Conservation (phyloP, 2,113 vertebrate species). For the Bubo bubo region DNA sequence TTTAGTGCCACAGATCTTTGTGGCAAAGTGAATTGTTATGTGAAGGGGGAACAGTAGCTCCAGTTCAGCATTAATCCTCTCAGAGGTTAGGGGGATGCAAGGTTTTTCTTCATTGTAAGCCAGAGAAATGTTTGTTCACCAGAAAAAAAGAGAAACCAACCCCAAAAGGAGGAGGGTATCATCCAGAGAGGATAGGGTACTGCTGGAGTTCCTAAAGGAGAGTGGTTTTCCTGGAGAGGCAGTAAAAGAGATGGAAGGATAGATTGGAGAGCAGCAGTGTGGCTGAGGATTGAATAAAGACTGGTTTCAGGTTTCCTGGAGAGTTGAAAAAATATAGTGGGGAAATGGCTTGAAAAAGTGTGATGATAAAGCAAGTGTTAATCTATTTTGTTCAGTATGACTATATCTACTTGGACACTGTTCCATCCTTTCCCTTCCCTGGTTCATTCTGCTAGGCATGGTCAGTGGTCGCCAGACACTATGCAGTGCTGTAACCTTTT, state of each 20-base stretch:
- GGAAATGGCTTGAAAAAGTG: background rate
- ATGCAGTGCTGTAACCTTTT: background rate
- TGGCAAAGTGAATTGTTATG: background rate
- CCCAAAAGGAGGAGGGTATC: background rate
- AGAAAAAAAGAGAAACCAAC: background rate
- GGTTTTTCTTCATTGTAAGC: background rate
- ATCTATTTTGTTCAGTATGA: background rate
- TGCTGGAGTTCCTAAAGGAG: background rate
- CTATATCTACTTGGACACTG: background rate
- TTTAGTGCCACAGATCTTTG: background rate
- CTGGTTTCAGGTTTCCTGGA: background rate
- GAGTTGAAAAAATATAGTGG: background rate
- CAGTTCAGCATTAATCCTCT: background rate
- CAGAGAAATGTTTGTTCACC: background rate
- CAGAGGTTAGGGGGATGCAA: background rate
- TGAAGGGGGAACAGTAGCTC: background rate
- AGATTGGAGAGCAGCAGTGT: background rate
- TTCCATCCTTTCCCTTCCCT: background rate
- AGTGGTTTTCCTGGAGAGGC: background rate
- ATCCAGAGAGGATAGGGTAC: background rate
- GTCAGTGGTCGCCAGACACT: background rate
- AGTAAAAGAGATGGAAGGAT: background rate
- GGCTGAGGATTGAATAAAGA: background rate
- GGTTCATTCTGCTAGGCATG: background rate
- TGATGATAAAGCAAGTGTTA: background rate